Evolutionary conservation across 1,140 invertebrate genomes (phyloP), one percentile per base, ranked within the genome.

Genomic region (Procambarus clarkii): DNA sequence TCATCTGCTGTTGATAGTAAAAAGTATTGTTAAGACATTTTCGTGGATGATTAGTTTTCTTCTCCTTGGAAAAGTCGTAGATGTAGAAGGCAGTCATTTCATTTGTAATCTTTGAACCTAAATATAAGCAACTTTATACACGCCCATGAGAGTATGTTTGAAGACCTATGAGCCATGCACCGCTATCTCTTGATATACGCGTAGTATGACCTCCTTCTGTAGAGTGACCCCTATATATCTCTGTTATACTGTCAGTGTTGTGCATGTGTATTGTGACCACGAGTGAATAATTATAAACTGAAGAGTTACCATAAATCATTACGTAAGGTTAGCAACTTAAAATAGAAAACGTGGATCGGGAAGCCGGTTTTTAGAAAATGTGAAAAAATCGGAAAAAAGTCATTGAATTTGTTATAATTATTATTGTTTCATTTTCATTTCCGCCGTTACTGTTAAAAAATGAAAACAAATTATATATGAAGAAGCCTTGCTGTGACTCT

Each of bases 201-300:
- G 76, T 91, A 91, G 82, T 50, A n/a, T 86, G 74, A 79, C 71
- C 48, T 91, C 45, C 82, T 90, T 84, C 71, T 64, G 13, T 91
- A 91, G 88, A 45, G 58, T 85, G 76, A 76, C 86, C 82, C n/a
- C 83, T 90, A 58, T 91, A 85, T 91, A 60, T 74, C 60, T 74
- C 18, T n/a, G 58, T 85, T 85, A 85, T 80, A 77, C 82, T 91
- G 88, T 91, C 88, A 91, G 88, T 91, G 88, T 91, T 91, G 88
- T 91, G 71, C 80, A 81, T 90, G 88, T 90, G 88, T 91, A 54
- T 91, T 50, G 88, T 91, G 82, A 91, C 85, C 88, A 91, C 79
- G 82, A 91, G 76, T 91, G 78, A 50, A 91, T 86, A 86, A 86
- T 85, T 64, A 60, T 86, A 80, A 85, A 91, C 76, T 84, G 88